phyloP scores from a whole-genome alignment of 2,888 invertebrate genomes.

The Mesoligia furuncula region DNA sequence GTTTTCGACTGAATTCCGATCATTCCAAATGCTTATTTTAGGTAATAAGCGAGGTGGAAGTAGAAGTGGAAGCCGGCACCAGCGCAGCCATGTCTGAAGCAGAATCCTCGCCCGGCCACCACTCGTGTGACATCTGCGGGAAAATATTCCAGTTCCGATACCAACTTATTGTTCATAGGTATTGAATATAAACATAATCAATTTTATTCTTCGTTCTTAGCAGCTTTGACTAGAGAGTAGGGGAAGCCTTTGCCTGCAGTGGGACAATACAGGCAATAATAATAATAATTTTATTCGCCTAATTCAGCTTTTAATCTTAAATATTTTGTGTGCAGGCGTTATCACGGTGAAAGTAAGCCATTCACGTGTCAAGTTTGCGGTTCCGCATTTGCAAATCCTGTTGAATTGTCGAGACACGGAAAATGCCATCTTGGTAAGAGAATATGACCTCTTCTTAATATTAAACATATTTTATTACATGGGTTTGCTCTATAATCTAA shows the following conservation, averaged over 20 bases:
- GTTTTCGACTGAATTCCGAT: not conserved
- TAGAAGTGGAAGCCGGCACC: conserved; percentile 90
- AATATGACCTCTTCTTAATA: not conserved
- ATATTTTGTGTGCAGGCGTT: conserved; percentile 89
- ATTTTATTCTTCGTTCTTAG: conserved; percentile 4
- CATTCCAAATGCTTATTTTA: conserved; percentile 35
- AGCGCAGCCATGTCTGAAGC: conserved; percentile 89
- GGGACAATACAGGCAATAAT: too few relatives aligned
- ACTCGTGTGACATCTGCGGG: conserved; percentile 96
- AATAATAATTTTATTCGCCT: conserved; percentile 10
- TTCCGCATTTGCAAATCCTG: conserved; percentile 94
- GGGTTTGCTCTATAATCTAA: not conserved
- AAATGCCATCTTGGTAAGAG: conserved; percentile 95
- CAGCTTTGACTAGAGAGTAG: too few relatives aligned
- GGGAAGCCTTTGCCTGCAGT: too few relatives aligned
- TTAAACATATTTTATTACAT: not conserved
- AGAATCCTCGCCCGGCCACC: conserved; percentile 92
- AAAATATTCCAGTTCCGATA: conserved; percentile 97
- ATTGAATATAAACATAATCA: conserved; percentile 47
- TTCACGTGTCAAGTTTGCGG: conserved; percentile 96
- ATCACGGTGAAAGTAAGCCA: conserved; percentile 96
- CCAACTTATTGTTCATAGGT: conserved; percentile 95
- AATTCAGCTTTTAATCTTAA: conserved; percentile 2
- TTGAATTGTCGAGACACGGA: conserved; percentile 95
- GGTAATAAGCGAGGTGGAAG: conserved; percentile 85